A percentile compares a stretch with the other conserved stretches of the same genome.
phyloP scores from a whole-genome alignment of 2,888 invertebrate species.

The Sympetrum striolatum region DNA sequence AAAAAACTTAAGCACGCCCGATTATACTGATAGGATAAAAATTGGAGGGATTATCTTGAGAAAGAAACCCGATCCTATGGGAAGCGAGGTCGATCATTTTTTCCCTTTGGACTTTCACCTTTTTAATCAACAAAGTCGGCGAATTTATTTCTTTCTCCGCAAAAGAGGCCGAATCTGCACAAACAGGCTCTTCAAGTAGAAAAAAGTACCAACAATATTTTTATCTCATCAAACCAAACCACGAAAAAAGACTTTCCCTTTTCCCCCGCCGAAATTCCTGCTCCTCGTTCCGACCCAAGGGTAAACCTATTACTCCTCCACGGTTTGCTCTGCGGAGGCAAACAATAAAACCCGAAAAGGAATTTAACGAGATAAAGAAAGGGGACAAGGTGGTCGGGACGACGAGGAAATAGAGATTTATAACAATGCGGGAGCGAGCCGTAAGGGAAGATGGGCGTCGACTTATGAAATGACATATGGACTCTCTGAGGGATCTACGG shows the following conservation, averaged over 20 bases:
- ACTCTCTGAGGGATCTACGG: neutral
- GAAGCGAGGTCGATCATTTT: too few species aligned
- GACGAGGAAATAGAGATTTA: constrained; percentile 2
- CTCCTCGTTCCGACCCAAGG: neutral
- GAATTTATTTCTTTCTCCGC: too few species aligned
- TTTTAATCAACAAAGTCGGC: too few species aligned
- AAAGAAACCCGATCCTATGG: too few species aligned
- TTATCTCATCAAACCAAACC: too few species aligned
- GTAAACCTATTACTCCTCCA: constrained; percentile 2
- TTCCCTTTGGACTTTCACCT: too few species aligned
- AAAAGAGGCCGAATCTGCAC: too few species aligned
- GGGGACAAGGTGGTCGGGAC: neutral
- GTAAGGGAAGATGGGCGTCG: neutral
- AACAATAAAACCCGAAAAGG: constrained; percentile 21
- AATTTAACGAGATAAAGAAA: constrained; percentile 36
- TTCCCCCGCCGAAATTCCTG: neutral
- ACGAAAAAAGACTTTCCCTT: neutral
- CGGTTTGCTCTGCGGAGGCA: constrained; percentile 18
- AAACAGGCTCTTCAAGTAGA: too few species aligned
- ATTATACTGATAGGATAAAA: too few species aligned
- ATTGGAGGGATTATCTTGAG: too few species aligned
- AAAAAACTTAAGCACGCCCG: too few species aligned
- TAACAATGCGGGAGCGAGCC: neutral
- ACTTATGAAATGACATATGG: neutral
- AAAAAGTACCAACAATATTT: too few species aligned